phyloP scores from a whole-genome alignment of 2,797 vertebrate genomes.

The Oreortyx pictus region DNA sequence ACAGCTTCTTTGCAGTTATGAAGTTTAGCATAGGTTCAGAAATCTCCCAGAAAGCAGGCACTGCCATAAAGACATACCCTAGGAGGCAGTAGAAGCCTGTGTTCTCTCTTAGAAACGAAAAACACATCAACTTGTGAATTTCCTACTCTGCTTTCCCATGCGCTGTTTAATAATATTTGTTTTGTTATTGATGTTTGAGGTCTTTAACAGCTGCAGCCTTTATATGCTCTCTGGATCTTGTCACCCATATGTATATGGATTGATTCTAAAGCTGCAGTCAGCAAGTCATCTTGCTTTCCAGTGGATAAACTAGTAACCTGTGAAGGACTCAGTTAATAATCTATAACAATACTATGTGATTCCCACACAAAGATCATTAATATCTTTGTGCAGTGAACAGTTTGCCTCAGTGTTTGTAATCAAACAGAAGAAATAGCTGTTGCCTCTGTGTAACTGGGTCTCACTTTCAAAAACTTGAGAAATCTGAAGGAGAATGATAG shows the following conservation, averaged over 20 bases:
- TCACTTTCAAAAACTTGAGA: not conserved
- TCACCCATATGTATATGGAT: accelerated
- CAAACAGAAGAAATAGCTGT: not conserved
- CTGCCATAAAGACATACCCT: constrained; percentile 40
- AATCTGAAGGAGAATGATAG: not conserved
- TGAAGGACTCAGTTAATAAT: not conserved
- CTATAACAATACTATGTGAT: accelerated
- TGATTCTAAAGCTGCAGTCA: not conserved
- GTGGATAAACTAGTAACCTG: not conserved
- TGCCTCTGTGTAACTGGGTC: not conserved
- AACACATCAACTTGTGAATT: not conserved
- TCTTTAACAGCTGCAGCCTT: not conserved
- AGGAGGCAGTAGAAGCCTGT: constrained; percentile 61
- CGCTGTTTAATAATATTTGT: not conserved
- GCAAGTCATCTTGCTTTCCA: not conserved
- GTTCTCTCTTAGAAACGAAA: not conserved
- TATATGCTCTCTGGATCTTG: not conserved
- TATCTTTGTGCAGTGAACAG: not conserved
- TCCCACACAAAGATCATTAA: not conserved
- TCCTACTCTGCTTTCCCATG: not conserved
- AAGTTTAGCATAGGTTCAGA: not conserved
- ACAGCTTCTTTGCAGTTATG: not conserved
- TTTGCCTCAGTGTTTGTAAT: not conserved
- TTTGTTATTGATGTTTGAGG: not conserved
- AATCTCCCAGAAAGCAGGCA: not conserved